phyloP scores from a whole-genome alignment of 2,888 invertebrate genomes.

The Aphelenchoides bicaudatus region DNA sequence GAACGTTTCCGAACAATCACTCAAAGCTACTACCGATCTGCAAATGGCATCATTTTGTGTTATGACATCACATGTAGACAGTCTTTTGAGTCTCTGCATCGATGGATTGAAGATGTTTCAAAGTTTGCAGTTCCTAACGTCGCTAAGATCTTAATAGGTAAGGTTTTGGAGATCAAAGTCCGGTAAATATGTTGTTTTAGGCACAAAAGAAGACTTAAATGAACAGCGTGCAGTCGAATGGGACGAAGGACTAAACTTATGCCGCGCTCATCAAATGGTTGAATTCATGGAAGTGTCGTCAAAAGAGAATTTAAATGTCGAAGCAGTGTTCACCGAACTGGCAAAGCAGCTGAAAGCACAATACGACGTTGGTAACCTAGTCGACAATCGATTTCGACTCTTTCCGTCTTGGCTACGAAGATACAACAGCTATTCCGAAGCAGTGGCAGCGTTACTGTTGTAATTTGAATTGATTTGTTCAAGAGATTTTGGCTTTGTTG shows the following conservation, averaged over 20 bases:
- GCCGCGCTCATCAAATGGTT: conserved; percentile 46
- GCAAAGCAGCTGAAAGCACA: conserved; percentile 76
- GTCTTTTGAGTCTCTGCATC: conserved; percentile 82
- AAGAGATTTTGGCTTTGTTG: no score
- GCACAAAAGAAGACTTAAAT: conserved; percentile 81
- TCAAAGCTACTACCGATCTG: conserved; percentile 92
- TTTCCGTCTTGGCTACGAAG: conserved; percentile 34
- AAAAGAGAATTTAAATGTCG: conserved; percentile 84
- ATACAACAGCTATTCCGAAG: conserved; percentile 34
- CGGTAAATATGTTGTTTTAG: conserved; percentile 58
- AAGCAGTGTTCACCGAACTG: conserved; percentile 79
- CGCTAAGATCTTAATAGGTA: conserved; percentile 81
- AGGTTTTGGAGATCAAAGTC: conserved; percentile 39
- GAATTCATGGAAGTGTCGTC: conserved; percentile 71
- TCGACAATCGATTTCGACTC: conserved; percentile 29
- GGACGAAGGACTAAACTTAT: conserved; percentile 79
- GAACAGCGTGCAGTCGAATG: conserved; percentile 76
- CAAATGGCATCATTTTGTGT: conserved; percentile 92
- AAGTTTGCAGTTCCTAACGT: conserved; percentile 88
- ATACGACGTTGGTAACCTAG: conserved; percentile 43
- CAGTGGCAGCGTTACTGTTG: conserved; percentile 34
- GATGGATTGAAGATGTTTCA: conserved; percentile 93
- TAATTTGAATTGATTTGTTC: no score
- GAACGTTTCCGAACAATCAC: conserved; percentile 93
- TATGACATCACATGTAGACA: conserved; percentile 91